Evolutionary conservation across 2,113 vertebrate genomes (phyloP), one percentile per base, ranked within the genome.

Genomic region (Rostratula benghalensis): DNA sequence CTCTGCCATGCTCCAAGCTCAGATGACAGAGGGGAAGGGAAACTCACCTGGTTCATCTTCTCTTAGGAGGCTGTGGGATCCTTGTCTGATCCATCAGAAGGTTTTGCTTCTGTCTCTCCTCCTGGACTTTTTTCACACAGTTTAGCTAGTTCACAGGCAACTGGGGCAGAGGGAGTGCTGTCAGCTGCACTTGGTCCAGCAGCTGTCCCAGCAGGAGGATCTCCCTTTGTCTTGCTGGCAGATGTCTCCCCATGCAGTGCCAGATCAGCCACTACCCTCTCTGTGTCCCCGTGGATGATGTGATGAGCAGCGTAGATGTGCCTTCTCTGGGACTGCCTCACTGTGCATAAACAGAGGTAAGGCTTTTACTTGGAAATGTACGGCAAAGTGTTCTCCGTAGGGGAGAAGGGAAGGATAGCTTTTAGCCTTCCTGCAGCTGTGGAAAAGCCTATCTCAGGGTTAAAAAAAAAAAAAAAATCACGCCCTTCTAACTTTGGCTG

Each of bases 291-390:
- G 35, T 98, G 97, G 95, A 99, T 97, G 94, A 99, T 96, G 56
- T 85, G 94, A 63, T 98, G 98, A 87, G 99, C 99, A 12, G 99
- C 98, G 4, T 97, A 94, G 70, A 99, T 96, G 92, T 99, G 99
- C 84, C 98, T 98, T 23, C 96, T 97, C 97, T 99, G 99, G 60
- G 97, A 98, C 6, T 96, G 98, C 77, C 96, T 98, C 96, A 99
- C 99, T 99, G 97, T 18, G 35, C 31, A 80, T 21, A 92, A 84
- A 35, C 28, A 97, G 80, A 96, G 78, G 85, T 45, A 85, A 81
- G 73, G n/a, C 7, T 80, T 92, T 97, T 83, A 96, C 60, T 92
- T 31, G 63, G 54, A 82, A 91, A 79, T 1, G 4, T 35, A 57
- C 12, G 76, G 81, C 54, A 46, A 87, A 78, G 61, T 13, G 37